Percentiles rank a stretch among this genome's conserved stretches.
These are phyloP conservation scores for Periparus ater DNA, from an alignment of 2,797 vertebrate genomes.

Conservation along the genomic window DNA sequence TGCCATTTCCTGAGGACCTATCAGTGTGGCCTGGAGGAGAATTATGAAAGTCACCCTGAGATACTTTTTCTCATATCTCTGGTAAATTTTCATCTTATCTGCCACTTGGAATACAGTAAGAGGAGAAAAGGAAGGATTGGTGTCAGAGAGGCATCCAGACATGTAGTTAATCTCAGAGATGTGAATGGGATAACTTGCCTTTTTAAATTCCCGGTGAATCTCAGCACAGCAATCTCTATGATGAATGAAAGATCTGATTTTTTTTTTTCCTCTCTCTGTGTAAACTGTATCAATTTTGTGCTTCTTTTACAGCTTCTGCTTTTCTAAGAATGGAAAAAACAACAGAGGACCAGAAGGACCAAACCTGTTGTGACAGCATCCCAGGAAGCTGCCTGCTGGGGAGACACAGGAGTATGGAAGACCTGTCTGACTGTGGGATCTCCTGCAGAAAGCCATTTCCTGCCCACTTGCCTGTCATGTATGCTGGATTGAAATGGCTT, in stretches of 20 bases:
- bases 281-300: not conserved
- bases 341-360: not conserved
- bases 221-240: not conserved
- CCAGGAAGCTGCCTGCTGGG: not conserved
- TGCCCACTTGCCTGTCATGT: fast-evolving
- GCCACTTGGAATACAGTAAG: not conserved
- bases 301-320: slow-evolving; percentile 1
- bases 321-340: slow-evolving; percentile 1
- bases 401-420: not conserved
- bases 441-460: not conserved
- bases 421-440: not conserved
- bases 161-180: not conserved
- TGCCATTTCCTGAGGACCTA: not conserved
- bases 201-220: not conserved
- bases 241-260: not conserved
- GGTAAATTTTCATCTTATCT: not conserved
- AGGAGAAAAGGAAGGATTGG: not conserved
- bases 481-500: not conserved
- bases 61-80: not conserved
- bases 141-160: not conserved
- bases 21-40: not conserved
- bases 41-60: not conserved
- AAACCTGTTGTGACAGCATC: not conserved
- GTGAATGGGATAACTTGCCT: not conserved
- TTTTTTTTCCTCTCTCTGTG: not conserved